Evolutionary conservation across 2,888 invertebrate genomes (phyloP), one percentile per base, ranked within the genome.

Genomic region (Pseudolycoriella hygida): DNA sequence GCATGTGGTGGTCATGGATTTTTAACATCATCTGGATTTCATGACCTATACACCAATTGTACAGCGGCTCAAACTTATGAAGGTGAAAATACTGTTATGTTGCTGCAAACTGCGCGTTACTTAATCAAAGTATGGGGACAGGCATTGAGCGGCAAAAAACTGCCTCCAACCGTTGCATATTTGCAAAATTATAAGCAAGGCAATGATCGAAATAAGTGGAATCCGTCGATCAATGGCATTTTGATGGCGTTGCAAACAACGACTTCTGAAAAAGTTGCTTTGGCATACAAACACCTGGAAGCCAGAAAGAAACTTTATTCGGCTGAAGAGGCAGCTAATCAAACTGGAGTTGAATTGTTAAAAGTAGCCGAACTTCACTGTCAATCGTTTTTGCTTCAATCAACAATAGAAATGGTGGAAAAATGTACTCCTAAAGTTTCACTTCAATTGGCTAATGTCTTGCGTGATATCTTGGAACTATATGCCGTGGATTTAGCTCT

Each of bases 91-190:
- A 46, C 46, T 11, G 40, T 46, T 18, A 20, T 46, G 15, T 17
- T 46, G 11, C 15, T 46, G 8, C 46, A 46, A 43, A 46, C 46
- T 4, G 43, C 46, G 6, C 75, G 80, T 52, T 85, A 77, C 60
- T 66, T 86, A 20, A 73, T 82, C 50, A 85, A 85, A 62, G 70
- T 74, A 12, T 80, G 76, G 73, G 74, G 76, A 55, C 75, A 74
- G 53, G 73, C 74, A 0, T 52, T 61, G 10, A 69, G 68, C 41
- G 72, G 75, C 0, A 60, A 68, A 44, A 51, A 61, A 3, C 58
- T 80, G 50, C 70, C 77, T 1, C 72, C 73, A 0, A 80, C 81
- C 0, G 74, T 80, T 30, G 59, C 67, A 34, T 84, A 84, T 64
- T 61, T 84, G 25, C 51, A 54, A 19, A 56, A 79, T 12, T 34